phyloP scores from a whole-genome alignment of 2,797 vertebrate species.

The Momotus momota region DNA sequence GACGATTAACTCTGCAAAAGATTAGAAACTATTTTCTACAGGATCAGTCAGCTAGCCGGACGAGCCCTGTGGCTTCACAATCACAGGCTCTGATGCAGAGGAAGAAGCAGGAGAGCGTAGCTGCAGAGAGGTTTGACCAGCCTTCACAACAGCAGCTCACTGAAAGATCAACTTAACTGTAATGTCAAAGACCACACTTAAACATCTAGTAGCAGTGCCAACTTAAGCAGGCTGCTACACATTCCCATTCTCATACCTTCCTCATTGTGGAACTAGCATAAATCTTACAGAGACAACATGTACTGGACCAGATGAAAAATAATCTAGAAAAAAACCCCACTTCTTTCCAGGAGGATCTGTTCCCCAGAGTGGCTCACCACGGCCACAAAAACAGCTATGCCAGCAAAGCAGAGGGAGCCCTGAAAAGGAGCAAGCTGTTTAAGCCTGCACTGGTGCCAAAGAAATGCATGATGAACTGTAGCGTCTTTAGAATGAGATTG shows the following conservation, averaged over 20 bases:
- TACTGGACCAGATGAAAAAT: conserved; percentile 56
- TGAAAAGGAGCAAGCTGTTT: conserved; percentile 18
- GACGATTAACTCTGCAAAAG: neutral
- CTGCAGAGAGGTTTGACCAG: neutral
- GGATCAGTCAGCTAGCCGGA: neutral
- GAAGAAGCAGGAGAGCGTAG: neutral
- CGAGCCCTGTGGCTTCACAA: neutral
- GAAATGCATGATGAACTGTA: neutral
- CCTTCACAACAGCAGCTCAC: conserved; percentile 3
- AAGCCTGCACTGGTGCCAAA: conserved; percentile 32
- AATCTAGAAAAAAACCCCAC: neutral
- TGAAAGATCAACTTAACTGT: neutral
- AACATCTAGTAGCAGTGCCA: neutral
- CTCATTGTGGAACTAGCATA: conserved; percentile 26
- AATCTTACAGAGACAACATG: conserved; percentile 42
- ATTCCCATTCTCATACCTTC: conserved; percentile 61
- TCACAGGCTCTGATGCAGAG: neutral
- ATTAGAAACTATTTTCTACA: conserved; percentile 13
- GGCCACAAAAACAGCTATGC: conserved; percentile 30
- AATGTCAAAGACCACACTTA: conserved; percentile 29
- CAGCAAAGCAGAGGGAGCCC: conserved; percentile 41
- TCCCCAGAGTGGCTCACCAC: conserved; percentile 32
- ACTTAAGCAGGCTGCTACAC: conserved; percentile 27
- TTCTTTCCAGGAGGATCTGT: conserved; percentile 52
- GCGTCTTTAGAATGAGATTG: neutral